A percentile compares a stretch with the other conserved stretches of the same genome.
These are phyloP conservation scores for Stenodera caucasica DNA, from an alignment of 2,888 invertebrate genomes.

Conservation along the genomic window DNA sequence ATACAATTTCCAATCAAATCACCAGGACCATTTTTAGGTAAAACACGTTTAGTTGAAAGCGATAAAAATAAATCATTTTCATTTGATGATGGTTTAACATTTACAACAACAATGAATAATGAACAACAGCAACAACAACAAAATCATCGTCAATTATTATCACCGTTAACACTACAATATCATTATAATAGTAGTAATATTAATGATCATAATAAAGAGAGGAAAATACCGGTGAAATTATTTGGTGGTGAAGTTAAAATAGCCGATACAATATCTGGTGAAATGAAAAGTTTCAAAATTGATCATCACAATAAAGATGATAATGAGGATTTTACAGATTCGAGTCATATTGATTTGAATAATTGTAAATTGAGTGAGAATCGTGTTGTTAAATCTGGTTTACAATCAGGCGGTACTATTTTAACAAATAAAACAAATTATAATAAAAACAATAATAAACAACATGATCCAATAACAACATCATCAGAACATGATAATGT, in stretches of 20 bases:
- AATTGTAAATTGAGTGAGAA: constrained; percentile 53
- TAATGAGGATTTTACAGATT: constrained; percentile 36
- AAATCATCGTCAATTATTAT: constrained; percentile 40
- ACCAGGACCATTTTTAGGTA: constrained; percentile 80
- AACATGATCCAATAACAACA: constrained; percentile 16
- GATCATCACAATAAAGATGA: constrained; percentile 38
- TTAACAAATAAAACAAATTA: constrained; percentile 51
- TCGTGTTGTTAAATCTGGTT: constrained; percentile 77
- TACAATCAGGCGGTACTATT: constrained; percentile 82
- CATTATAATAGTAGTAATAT: background rate
- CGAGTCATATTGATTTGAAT: constrained; percentile 41
- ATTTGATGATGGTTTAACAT: constrained; percentile 49
- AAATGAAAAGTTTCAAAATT: constrained; percentile 62
- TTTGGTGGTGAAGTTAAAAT: constrained; percentile 81
- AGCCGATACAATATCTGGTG: constrained; percentile 65
- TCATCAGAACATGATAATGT: constrained; percentile 39
- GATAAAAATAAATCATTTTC: constrained; percentile 55
- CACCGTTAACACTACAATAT: constrained; percentile 42
- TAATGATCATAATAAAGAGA: constrained; percentile 39
- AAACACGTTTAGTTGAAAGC: constrained; percentile 75
- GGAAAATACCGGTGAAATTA: constrained; percentile 61
- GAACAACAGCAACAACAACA: constrained; percentile 23
- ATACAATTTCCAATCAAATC: constrained; percentile 68
- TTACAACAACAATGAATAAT: constrained; percentile 15
- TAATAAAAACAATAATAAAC: constrained; percentile 35